These are phyloP conservation scores for Diorhabda elongata DNA, from an alignment of 1,140 invertebrate genomes.

Conservation along the genomic window DNA sequence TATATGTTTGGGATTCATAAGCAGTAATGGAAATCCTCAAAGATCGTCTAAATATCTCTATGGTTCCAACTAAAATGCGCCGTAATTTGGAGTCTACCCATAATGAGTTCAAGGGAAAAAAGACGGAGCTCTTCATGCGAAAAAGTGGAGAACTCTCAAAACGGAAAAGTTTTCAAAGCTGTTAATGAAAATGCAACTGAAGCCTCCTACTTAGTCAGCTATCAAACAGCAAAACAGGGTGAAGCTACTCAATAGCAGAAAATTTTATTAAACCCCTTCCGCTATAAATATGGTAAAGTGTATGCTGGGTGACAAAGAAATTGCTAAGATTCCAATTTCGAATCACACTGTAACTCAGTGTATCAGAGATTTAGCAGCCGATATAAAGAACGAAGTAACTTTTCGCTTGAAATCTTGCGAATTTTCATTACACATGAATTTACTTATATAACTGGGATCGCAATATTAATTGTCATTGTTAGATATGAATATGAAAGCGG, in stretches of 20 bases:
- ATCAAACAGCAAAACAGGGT: slow-evolving; percentile 11
- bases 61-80: too few relatives aligned
- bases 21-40: too few relatives aligned
- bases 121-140: slow-evolving; percentile 9
- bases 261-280: slow-evolving; percentile 22
- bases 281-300: slow-evolving; percentile 15
- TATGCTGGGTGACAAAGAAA: slow-evolving; percentile 18
- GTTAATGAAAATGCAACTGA: slow-evolving; percentile 25
- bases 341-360: too few relatives aligned
- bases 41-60: too few relatives aligned
- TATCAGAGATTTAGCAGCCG: too few relatives aligned
- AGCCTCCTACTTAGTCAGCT: slow-evolving; percentile 18
- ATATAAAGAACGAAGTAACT: slow-evolving; percentile 15
- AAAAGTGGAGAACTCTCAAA: slow-evolving; percentile 15
- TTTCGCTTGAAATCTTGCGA: slow-evolving; percentile 6
- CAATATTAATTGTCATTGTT: slow-evolving; percentile 23
- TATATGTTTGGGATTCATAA: too few relatives aligned
- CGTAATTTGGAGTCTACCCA: too few relatives aligned
- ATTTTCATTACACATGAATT: slow-evolving; percentile 22
- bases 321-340: slow-evolving; percentile 14
- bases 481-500: slow-evolving; percentile 8
- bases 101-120: too few relatives aligned
- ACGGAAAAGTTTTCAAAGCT: slow-evolving; percentile 13
- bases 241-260: slow-evolving; percentile 20
- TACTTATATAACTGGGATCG: slow-evolving; percentile 24